phyloP scores from a whole-genome alignment of 2,113 vertebrate species.

The Mormyrus lacerda region DNA sequence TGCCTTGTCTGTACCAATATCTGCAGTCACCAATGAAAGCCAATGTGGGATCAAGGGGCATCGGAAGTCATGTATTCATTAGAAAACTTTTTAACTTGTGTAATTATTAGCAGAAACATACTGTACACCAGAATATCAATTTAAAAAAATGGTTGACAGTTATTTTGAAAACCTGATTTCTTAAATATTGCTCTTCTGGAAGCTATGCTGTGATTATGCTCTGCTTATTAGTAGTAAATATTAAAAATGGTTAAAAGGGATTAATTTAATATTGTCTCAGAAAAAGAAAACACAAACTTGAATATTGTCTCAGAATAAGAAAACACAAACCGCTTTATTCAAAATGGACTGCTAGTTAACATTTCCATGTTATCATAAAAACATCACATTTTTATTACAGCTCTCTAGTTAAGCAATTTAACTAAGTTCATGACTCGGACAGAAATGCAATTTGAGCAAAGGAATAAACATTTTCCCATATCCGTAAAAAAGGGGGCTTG shows the following conservation, averaged over 20 bases:
- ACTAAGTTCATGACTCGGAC: background rate
- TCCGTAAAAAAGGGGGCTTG: too few species aligned
- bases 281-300: background rate
- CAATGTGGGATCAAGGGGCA: background rate
- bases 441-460: background rate
- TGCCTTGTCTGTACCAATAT: background rate
- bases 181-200: background rate
- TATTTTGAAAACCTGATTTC: background rate
- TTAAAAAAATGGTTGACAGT: background rate
- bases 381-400: background rate
- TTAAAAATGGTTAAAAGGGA: constrained; percentile 1
- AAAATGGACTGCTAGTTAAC: background rate
- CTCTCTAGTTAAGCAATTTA: background rate
- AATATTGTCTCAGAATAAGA: background rate
- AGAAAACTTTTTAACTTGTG: background rate
- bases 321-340: background rate
- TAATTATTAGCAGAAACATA: background rate
- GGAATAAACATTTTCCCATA: too few species aligned
- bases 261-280: background rate
- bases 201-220: background rate
- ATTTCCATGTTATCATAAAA: background rate
- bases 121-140: background rate
- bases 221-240: background rate
- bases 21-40: background rate
- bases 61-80: background rate